These are phyloP conservation scores for Elgonia sp. DNA, from an alignment of 2,888 invertebrate genomes.

Conservation along the genomic window DNA sequence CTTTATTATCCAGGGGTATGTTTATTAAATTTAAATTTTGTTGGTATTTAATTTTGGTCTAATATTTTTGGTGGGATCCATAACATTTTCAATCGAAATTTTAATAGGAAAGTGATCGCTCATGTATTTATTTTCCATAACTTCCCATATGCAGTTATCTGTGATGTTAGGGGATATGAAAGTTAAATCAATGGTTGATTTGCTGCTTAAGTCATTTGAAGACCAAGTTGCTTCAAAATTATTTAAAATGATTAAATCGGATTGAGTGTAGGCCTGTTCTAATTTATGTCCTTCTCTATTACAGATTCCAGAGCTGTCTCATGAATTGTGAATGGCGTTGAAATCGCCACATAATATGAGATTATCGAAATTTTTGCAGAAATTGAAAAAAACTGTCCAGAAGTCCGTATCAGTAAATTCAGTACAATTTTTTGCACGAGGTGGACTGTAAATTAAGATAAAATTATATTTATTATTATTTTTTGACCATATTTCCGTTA, in stretches of 20 bases:
- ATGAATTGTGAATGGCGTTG: neutral
- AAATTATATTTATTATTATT: neutral
- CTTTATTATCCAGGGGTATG: neutral
- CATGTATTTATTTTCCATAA: neutral
- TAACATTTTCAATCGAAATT: neutral
- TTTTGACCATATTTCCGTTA: neutral
- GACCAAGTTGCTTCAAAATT: constrained; percentile 19
- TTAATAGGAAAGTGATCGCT: constrained; percentile 19
- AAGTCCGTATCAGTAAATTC: neutral
- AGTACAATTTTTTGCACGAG: neutral
- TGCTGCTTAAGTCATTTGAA: neutral
- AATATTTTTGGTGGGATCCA: neutral
- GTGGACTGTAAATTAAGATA: neutral
- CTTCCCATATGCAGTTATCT: neutral
- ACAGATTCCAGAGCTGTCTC: neutral
- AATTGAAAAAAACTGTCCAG: neutral
- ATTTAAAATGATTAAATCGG: neutral
- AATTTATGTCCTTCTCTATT: constrained; percentile 17
- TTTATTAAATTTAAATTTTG: neutral
- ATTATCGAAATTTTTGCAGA: neutral
- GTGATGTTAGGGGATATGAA: neutral
- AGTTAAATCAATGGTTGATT: constrained; percentile 8
- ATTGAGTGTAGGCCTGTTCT: neutral
- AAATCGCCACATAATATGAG: constrained; percentile 1
- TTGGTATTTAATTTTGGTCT: constrained; percentile 8